phyloP scores from a whole-genome alignment of 2,888 invertebrate species.

The Schizotus pectinicornis region DNA sequence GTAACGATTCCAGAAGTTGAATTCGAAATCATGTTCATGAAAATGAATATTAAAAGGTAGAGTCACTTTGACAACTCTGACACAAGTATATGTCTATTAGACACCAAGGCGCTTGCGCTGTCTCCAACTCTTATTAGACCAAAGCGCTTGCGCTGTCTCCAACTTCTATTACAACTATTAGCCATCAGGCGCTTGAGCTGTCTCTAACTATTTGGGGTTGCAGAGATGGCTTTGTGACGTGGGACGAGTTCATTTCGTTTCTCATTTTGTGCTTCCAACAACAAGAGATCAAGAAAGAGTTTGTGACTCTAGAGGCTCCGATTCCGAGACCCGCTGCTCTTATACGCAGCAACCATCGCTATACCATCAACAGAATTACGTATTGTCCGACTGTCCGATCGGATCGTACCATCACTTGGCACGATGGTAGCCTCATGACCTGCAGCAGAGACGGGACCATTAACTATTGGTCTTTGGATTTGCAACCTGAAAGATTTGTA shows the following conservation, averaged over 20 bases:
- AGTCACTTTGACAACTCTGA: background rate
- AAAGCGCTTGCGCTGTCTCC: too few relatives aligned
- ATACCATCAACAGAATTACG: conserved; percentile 69
- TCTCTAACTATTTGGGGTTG: conserved; percentile 10
- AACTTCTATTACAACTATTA: background rate
- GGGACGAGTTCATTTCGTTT: conserved; percentile 82
- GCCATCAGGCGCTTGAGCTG: background rate
- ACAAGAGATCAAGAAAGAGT: conserved; percentile 68
- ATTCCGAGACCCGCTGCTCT: conserved; percentile 66
- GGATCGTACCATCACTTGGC: conserved; percentile 64
- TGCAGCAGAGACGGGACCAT: conserved; percentile 78
- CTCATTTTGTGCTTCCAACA: conserved; percentile 75
- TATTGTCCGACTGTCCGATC: conserved; percentile 67
- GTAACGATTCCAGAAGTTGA: conserved; percentile 66
- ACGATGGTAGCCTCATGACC: conserved; percentile 75
- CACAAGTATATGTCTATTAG: background rate
- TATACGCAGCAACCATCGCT: conserved; percentile 71
- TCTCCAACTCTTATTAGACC: too few relatives aligned
- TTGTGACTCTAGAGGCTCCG: conserved; percentile 67
- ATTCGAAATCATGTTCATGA: conserved; percentile 67
- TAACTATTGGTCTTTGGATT: conserved; percentile 78
- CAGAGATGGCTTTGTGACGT: conserved; percentile 63
- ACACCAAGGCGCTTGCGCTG: too few relatives aligned
- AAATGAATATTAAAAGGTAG: conserved; percentile 59
- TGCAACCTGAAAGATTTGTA: conserved; percentile 69